Percentiles rank a stretch among this genome's conserved stretches.
phyloP scores from a whole-genome alignment of 2,797 vertebrate genomes.

The Myotis planiceps region DNA sequence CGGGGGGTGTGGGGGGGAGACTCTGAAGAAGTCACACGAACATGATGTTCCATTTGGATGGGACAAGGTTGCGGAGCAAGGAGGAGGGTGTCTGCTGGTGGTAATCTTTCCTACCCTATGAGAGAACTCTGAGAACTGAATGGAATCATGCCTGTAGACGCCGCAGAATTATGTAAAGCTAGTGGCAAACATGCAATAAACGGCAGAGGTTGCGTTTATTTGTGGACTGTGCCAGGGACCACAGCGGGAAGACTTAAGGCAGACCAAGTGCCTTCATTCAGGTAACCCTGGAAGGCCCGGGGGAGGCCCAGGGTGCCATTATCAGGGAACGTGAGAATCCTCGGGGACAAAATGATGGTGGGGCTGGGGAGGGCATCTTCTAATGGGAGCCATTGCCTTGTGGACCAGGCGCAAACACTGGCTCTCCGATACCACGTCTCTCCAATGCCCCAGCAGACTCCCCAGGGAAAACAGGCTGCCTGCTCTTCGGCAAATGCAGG shows the following conservation, averaged over 20 bases:
- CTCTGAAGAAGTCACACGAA: background rate
- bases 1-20: background rate
- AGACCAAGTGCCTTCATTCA: background rate
- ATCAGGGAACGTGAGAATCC: background rate
- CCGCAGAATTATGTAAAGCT: background rate
- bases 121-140: background rate
- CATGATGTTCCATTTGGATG: background rate
- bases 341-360: background rate
- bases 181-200: background rate
- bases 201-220: fast-evolving
- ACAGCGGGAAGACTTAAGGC: background rate
- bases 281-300: background rate
- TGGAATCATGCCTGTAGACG: fast-evolving
- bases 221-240: background rate
- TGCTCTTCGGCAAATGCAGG: background rate
- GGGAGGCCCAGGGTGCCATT: background rate
- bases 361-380: background rate
- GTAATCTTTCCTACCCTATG: background rate
- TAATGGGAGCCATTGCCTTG: background rate
- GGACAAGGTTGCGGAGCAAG: background rate
- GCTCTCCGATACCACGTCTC: background rate
- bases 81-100: background rate
- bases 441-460: no score
- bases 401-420: background rate
- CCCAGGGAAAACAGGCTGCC: background rate